Evolutionary conservation across 2,797 vertebrate genomes (phyloP), one percentile per base, ranked within the genome.

Genomic region (Periparus ater): DNA sequence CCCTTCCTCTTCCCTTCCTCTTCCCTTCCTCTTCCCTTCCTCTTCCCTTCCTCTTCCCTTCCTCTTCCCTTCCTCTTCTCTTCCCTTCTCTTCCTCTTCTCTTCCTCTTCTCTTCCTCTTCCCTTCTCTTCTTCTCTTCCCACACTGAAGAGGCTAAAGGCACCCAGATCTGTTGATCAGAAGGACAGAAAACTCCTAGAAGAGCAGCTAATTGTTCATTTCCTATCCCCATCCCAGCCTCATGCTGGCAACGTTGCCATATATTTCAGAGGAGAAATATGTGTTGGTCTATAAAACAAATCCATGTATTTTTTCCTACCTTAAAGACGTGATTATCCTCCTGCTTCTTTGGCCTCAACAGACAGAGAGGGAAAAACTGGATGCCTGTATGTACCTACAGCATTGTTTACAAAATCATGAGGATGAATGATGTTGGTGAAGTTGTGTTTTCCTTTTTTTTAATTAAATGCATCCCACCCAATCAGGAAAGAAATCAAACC

Each of bases 201-300:
- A 77, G 79, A 92, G 77, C 13, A 7, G 30, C 15, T 89, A 80
- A 55, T 76, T 83, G 38, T 66, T 96, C 20, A 74, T 88, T 93
- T 96, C 61, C 85, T 76, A n/a, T 88, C 63, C 78, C 60, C 53
- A 50, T 67, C 57, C 45, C 44, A 89, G 84, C 61, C 67, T 87
- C 65, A 29, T 63, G 80, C 68, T 92, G 94, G 76, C 57, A 89
- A 88, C 1, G 0, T 30, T 86, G 51, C 48, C 62, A 32, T 84
- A 13, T 70, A 78, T 88, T 95, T 94, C 87, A 92, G 82, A 91
- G 48, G 40, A 89, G 36, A 95, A 88, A 67, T 78, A 89, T 86
- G 87, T 81, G 54, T 54, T 36, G 13, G 20, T 38, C 75, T 94
- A 34, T 61, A 23, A 93, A 93, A 87, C 65, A 55, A 78, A 65